A percentile compares a stretch with the other conserved stretches of the same genome.
phyloP scores from a whole-genome alignment of 2,797 vertebrate genomes.

The Balearica regulorum region DNA sequence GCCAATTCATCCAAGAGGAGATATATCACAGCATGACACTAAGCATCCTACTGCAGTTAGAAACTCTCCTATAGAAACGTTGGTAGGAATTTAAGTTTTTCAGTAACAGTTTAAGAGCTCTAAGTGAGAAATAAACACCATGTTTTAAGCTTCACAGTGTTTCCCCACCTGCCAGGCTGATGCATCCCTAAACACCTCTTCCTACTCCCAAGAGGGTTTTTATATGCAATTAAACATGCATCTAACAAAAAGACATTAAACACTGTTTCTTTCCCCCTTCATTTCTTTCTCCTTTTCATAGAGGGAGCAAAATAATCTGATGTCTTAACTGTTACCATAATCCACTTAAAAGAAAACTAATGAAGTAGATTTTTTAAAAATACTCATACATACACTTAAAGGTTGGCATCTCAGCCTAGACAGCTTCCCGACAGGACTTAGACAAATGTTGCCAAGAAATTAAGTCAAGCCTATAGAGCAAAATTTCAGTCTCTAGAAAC shows the following conservation, averaged over 20 bases:
- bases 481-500: neutral
- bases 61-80: neutral
- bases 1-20: slow-evolving; percentile 28
- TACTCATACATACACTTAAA: neutral
- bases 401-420: neutral
- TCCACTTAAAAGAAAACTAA: neutral
- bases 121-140: neutral
- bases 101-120: neutral
- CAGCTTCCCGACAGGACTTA: neutral
- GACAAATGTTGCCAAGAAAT: neutral
- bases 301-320: neutral
- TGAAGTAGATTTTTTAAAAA: neutral
- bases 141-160: neutral
- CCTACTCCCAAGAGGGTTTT: neutral
- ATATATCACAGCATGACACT: neutral
- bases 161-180: neutral
- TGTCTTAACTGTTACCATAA: neutral
- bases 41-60: slow-evolving; percentile 11
- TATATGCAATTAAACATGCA: neutral
- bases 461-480: neutral
- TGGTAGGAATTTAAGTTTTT: neutral
- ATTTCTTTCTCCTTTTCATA: neutral
- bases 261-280: neutral
- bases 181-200: neutral
- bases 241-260: neutral